Percentiles rank a stretch among this genome's conserved stretches.
phyloP scores from a whole-genome alignment of 2,888 invertebrate species.

The Drosophila colorata region DNA sequence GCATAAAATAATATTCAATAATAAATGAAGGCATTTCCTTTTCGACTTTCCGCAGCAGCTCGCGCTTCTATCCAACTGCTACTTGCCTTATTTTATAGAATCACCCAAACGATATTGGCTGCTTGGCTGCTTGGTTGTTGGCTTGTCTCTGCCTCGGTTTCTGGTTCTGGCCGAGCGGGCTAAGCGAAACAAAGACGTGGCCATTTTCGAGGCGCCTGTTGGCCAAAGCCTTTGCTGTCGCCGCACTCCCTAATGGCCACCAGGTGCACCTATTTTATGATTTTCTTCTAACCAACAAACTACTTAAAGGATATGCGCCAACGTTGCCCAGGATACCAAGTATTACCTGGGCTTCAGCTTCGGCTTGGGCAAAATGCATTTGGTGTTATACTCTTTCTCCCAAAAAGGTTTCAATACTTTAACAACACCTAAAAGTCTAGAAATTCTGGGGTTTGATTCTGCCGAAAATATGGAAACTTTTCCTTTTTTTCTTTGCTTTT shows the following conservation, averaged over 20 bases:
- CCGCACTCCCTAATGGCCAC: constrained; percentile 74
- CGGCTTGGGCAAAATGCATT: constrained; percentile 52
- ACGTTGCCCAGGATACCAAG: constrained; percentile 35
- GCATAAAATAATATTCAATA: constrained; percentile 81
- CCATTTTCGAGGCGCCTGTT: constrained; percentile 53
- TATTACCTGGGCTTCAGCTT: constrained; percentile 30
- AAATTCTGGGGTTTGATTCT: no score
- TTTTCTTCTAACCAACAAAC: constrained; percentile 74
- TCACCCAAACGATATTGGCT: constrained; percentile 65
- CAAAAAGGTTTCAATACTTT: no score
- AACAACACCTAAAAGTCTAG: no score
- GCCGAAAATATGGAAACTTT: no score
- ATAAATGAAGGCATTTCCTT: constrained; percentile 81
- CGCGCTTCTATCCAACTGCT: constrained; percentile 25
- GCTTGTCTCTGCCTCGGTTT: constrained; percentile 11
- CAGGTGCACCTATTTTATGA: constrained; percentile 79
- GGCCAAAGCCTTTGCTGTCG: constrained; percentile 41
- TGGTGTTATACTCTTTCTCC: constrained; percentile 11
- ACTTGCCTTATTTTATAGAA: constrained; percentile 65
- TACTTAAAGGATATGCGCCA: constrained; percentile 69
- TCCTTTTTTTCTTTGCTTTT: no score
- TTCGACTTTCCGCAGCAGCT: constrained; percentile 25
- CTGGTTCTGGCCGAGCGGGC: constrained; percentile 52
- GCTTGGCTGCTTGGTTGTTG: constrained; percentile 20
- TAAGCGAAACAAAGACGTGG: constrained; percentile 66